Conservation (phyloP, 2,797 vertebrate species). For the Myoxocephalus aenaeus region DNA sequence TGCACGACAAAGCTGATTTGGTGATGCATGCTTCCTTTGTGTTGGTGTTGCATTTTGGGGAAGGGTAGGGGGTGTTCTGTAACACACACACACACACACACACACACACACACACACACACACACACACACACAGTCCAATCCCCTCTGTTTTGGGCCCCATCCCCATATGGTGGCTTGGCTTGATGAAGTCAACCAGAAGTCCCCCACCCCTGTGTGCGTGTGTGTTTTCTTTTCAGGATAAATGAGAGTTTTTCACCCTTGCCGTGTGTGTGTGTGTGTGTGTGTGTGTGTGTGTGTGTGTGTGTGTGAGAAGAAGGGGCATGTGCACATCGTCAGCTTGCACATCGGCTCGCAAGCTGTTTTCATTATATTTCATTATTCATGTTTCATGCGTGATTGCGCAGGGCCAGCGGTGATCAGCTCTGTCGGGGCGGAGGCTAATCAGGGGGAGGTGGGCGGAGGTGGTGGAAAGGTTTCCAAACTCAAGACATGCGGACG, state of each 20-base stretch:
- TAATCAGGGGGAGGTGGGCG: constrained; percentile 49
- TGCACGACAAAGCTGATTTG: constrained; percentile 81
- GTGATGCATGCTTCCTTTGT: constrained; percentile 82
- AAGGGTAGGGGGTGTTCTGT: constrained; percentile 34
- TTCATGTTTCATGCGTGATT: constrained; percentile 81
- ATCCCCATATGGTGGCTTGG: constrained; percentile 84
- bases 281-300: constrained; percentile 22
- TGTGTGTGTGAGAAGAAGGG: neutral
- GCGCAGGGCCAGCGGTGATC: constrained; percentile 70
- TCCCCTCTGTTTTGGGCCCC: constrained; percentile 81
- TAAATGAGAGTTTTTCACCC: constrained; percentile 31
- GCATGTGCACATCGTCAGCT: constrained; percentile 70
- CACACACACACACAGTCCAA: constrained; percentile 55
- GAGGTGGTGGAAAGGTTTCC: constrained; percentile 37
- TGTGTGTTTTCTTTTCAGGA: neutral
- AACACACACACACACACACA: no score
- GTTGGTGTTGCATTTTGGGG: constrained; percentile 64
- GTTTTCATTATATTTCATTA: constrained; percentile 81
- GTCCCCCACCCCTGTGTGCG: constrained; percentile 46
- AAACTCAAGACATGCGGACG: constrained; percentile 53
- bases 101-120: constrained; percentile 41
- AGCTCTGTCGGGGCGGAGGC: constrained; percentile 59
- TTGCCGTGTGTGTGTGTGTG: constrained; percentile 42
- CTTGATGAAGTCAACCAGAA: constrained; percentile 83
- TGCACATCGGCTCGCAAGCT: constrained; percentile 75